These are phyloP conservation scores for Trissolcus brochymenae DNA, from an alignment of 2,888 invertebrate genomes.

Conservation along the genomic window DNA sequence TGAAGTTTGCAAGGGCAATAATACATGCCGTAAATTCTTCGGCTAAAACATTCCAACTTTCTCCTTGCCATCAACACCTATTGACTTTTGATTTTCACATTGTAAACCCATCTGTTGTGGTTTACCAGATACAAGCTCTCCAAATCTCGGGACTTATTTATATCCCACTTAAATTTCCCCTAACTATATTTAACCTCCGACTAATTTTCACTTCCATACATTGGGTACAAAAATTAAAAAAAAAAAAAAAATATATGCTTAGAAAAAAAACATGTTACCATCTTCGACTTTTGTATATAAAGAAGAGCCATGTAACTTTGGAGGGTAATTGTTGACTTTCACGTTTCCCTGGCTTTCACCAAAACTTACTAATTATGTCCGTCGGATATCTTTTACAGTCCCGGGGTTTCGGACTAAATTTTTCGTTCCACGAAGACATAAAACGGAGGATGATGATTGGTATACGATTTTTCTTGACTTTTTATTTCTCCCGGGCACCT, in stretches of 20 bases:
- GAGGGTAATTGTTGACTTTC: constrained; percentile 37
- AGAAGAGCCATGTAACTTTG: neutral
- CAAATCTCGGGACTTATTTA: constrained; percentile 18
- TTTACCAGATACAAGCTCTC: constrained; percentile 20
- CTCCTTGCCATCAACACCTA: constrained; percentile 14
- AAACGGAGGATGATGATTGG: too few species aligned
- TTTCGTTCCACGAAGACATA: too few species aligned
- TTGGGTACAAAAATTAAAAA: neutral
- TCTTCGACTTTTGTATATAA: too few species aligned
- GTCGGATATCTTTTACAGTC: neutral
- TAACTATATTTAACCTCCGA: constrained; percentile 24
- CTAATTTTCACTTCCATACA: constrained; percentile 12
- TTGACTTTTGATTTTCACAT: constrained; percentile 30
- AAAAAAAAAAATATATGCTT: constrained; percentile 4
- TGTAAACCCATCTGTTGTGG: constrained; percentile 27
- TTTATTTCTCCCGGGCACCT: too few species aligned
- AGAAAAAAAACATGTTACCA: constrained; percentile 7
- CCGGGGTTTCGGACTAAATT: too few species aligned
- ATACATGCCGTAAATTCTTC: constrained; percentile 25
- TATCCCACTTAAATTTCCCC: constrained; percentile 17
- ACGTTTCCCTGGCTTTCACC: constrained; percentile 36
- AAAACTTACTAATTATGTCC: constrained; percentile 29
- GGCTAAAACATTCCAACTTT: constrained; percentile 9
- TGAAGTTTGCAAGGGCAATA: constrained; percentile 20
- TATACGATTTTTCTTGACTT: too few species aligned